A percentile compares a stretch with the other conserved stretches of the same genome.
Evolutionary conservation across 2,113 vertebrate species (phyloP).

Genomic region (Phylloscopus trochilus): DNA sequence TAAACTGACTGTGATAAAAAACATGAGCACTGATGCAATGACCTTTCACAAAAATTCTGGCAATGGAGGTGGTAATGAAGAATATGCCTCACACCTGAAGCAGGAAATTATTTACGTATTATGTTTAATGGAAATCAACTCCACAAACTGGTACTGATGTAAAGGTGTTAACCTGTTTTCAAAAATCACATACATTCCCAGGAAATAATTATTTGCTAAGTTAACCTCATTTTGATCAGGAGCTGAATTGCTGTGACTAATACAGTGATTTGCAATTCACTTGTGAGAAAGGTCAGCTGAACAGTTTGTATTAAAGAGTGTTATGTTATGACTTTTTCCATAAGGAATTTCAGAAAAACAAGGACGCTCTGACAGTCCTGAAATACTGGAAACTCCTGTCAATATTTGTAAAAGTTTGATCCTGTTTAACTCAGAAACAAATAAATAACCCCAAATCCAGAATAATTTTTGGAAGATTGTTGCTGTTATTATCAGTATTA

Average conservation of each 20-base stretch:
- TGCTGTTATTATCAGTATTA: background rate
- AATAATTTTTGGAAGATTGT: background rate
- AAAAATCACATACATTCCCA: background rate
- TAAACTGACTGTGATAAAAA: background rate
- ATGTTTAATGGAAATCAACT: background rate
- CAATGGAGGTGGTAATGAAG: background rate
- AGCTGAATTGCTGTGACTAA: background rate
- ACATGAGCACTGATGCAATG: background rate
- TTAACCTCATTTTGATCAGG: background rate
- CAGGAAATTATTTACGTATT: background rate
- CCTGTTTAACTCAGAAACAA: background rate
- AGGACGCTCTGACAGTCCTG: background rate
- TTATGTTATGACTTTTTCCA: background rate
- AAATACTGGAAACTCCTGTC: background rate
- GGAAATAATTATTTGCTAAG: background rate
- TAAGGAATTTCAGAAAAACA: background rate
- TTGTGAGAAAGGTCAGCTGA: constrained; percentile 15
- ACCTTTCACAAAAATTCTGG: background rate
- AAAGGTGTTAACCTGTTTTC: background rate
- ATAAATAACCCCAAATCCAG: background rate
- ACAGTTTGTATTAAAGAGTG: background rate
- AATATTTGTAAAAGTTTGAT: background rate
- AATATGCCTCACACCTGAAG: background rate
- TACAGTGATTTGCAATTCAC: background rate
- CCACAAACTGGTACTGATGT: background rate